These are phyloP conservation scores for Notodonta ziczac DNA, from an alignment of 2,888 invertebrate species.

Conservation along the genomic window DNA sequence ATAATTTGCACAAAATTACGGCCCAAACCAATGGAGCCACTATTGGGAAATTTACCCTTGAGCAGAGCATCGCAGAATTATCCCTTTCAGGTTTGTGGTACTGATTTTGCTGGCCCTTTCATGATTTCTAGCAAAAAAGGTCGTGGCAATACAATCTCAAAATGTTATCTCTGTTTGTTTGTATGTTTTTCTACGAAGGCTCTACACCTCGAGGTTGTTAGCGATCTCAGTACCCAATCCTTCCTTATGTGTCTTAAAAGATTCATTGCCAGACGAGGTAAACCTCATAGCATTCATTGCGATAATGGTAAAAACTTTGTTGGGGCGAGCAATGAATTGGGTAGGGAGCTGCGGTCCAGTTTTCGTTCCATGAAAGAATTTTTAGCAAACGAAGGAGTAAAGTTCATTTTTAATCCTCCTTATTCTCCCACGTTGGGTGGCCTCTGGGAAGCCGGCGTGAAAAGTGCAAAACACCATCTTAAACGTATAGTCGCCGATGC, in stretches of 20 bases:
- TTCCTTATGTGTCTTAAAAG: constrained; percentile 20
- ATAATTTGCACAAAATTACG: constrained; percentile 13
- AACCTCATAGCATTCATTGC: constrained; percentile 19
- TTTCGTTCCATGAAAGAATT: constrained; percentile 14
- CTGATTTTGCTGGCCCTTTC: constrained; percentile 28
- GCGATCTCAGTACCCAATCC: constrained; percentile 20
- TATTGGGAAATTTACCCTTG: constrained; percentile 24
- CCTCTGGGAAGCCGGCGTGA: constrained; percentile 18
- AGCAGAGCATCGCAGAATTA: constrained; percentile 9
- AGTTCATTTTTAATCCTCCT: constrained; percentile 21
- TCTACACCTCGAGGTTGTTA: constrained; percentile 22
- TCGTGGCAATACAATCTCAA: constrained; percentile 17
- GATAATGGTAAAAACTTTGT: constrained; percentile 33
- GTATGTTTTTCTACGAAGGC: constrained; percentile 9
- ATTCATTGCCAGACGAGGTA: constrained; percentile 30
- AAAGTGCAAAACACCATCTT: constrained; percentile 20
- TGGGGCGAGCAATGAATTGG: constrained; percentile 28
- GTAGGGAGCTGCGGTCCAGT: constrained; percentile 18
- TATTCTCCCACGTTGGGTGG: constrained; percentile 22
- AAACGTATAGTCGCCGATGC: constrained; percentile 7
- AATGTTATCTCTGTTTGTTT: constrained; percentile 23
- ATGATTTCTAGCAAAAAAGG: constrained; percentile 16
- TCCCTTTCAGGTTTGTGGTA: constrained; percentile 20
- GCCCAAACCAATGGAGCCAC: constrained; percentile 14
- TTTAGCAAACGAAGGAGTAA: constrained; percentile 20